phyloP scores from a whole-genome alignment of 2,888 invertebrate genomes.

The Zygothrica quintamaculata region DNA sequence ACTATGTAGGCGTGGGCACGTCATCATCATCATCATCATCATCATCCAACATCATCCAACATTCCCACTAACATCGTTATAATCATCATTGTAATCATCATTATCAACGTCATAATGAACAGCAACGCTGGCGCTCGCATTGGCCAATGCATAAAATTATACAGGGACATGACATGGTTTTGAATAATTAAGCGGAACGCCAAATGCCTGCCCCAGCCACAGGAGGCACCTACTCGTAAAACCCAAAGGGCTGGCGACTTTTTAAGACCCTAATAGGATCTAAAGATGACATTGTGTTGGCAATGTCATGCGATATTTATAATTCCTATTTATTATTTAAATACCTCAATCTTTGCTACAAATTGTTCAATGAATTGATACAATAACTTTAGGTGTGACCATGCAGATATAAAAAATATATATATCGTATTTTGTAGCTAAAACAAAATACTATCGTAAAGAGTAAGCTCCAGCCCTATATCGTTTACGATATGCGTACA shows the following conservation, averaged over 20 bases:
- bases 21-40: constrained; percentile 36
- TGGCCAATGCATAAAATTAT: constrained; percentile 83
- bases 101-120: constrained; percentile 35
- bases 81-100: constrained; percentile 26
- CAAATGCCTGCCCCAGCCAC: constrained; percentile 43
- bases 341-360: too few relatives aligned
- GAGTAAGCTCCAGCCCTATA: too few relatives aligned
- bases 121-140: constrained; percentile 60
- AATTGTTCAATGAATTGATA: too few relatives aligned
- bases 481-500: too few relatives aligned
- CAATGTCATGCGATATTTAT: too few relatives aligned
- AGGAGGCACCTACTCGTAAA: neutral
- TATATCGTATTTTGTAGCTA: too few relatives aligned
- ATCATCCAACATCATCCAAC: constrained; percentile 12
- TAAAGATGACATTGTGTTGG: neutral
- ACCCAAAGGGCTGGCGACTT: constrained; percentile 25
- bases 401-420: too few relatives aligned
- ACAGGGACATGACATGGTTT: constrained; percentile 83
- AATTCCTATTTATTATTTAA: too few relatives aligned
- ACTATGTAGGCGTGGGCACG: constrained; percentile 56
- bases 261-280: constrained; percentile 18
- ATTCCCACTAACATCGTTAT: constrained; percentile 22
- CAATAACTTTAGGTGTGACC: too few relatives aligned
- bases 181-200: constrained; percentile 83
- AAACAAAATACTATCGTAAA: too few relatives aligned